A percentile compares a stretch with the other conserved stretches of the same genome.
Evolutionary conservation across 2,113 vertebrate genomes (phyloP).

Genomic region (Etia nguti): DNA sequence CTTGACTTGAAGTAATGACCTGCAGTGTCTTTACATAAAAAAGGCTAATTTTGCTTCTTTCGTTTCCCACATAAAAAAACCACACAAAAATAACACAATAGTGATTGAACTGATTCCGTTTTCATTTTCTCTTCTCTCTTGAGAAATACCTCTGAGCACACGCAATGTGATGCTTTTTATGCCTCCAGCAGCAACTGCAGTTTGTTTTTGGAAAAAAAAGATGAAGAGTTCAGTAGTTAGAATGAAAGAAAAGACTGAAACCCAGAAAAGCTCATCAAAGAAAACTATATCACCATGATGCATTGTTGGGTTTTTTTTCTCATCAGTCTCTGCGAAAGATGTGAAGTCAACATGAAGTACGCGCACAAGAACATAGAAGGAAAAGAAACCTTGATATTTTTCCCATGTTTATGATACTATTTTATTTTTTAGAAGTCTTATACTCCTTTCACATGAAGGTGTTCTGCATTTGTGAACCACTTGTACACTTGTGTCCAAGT

Average conservation of each 20-base stretch:
- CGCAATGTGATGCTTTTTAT: not conserved
- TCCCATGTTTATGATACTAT: not conserved
- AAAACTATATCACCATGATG: not conserved
- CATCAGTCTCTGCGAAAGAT: not conserved
- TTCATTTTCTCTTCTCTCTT: constrained; percentile 27
- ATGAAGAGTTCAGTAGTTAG: not conserved
- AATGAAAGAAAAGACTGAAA: constrained; percentile 2
- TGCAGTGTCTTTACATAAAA: not conserved
- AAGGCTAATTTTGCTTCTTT: constrained; percentile 23
- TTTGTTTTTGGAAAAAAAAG: constrained; percentile 34
- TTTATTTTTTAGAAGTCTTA: not conserved
- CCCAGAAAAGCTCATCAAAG: not conserved
- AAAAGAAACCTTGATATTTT: not conserved
- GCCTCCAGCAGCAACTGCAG: not conserved
- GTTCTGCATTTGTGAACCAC: not conserved
- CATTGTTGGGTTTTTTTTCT: not conserved
- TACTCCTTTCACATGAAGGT: not conserved
- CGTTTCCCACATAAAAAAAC: not conserved
- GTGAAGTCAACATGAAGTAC: not conserved
- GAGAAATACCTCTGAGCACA: not conserved
- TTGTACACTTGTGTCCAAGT: not conserved
- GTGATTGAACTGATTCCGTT: not conserved
- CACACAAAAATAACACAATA: not conserved
- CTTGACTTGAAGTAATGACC: constrained; percentile 21
- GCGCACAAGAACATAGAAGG: not conserved